These are phyloP conservation scores for Pachyrhynchus sulphureomaculatus DNA, from an alignment of 1,140 invertebrate genomes.

Conservation along the genomic window DNA sequence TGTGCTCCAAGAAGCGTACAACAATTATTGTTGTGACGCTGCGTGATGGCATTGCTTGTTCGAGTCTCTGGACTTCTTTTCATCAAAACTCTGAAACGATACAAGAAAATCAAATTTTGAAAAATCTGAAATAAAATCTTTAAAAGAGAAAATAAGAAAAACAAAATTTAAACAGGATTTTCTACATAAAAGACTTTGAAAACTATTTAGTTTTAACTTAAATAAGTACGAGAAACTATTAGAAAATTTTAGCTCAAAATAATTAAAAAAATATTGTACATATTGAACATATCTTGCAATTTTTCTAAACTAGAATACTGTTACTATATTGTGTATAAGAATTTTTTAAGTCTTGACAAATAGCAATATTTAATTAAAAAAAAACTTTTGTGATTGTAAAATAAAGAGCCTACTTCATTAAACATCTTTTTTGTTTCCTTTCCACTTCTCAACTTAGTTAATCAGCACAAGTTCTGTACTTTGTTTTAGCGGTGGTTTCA, in stretches of 20 bases:
- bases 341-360: constrained; percentile 50
- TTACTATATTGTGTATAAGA: constrained; percentile 48
- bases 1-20: no score
- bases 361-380: constrained; percentile 50
- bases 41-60: no score
- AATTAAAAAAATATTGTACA: constrained; percentile 36
- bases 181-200: not conserved
- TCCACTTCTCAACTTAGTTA: no score
- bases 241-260: constrained; percentile 46
- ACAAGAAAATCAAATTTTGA: no score
- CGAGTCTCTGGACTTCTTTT: not conserved
- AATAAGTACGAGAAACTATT: constrained; percentile 18
- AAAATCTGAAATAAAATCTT: no score
- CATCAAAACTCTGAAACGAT: not conserved
- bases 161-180: not conserved
- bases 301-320: constrained; percentile 50
- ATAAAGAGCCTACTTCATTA: constrained; percentile 42
- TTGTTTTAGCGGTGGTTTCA: no score
- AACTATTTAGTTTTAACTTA: not conserved
- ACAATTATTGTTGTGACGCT: no score
- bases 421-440: not conserved
- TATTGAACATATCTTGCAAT: constrained; percentile 46
- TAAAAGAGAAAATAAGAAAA: no score
- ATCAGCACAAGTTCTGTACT: no score
- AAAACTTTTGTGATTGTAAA: constrained; percentile 52